A percentile compares a stretch with the other conserved stretches of the same genome.
Conservation (phyloP, 2,797 vertebrate species). For the Pseudocheirus occidentalis region DNA sequence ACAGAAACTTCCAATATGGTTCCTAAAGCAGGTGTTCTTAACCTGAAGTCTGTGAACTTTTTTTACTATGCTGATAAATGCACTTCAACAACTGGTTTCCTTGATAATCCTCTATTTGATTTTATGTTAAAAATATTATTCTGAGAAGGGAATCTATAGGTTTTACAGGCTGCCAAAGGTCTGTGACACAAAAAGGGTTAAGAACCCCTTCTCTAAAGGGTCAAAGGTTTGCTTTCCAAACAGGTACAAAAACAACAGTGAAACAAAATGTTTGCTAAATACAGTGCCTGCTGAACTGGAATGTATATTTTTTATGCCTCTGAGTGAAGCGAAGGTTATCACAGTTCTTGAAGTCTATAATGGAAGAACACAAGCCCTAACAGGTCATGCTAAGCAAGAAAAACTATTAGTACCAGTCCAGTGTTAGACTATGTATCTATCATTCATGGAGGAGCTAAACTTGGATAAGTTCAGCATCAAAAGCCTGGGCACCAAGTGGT, state of each 20-base stretch:
- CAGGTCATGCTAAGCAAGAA: not conserved
- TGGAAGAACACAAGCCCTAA: not conserved
- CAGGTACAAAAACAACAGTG: not conserved
- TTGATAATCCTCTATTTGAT: not conserved
- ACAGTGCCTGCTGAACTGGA: not conserved
- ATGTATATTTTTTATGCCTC: not conserved
- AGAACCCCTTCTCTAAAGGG: not conserved
- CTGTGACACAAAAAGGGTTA: not conserved
- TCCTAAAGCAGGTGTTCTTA: constrained; percentile 12
- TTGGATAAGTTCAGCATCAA: not conserved
- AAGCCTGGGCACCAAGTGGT: not conserved
- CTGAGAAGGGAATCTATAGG: not conserved
- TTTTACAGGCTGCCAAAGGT: not conserved
- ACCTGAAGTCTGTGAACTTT: not conserved
- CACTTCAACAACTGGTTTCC: not conserved
- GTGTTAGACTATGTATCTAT: not conserved
- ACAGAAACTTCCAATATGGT: constrained; percentile 12
- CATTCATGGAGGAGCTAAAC: not conserved
- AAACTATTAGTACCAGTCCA: not conserved
- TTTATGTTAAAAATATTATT: not conserved
- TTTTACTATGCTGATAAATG: not conserved
- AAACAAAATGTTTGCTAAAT: not conserved
- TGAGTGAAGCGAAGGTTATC: not conserved
- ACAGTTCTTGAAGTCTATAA: not conserved
- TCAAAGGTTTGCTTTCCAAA: not conserved